These are phyloP conservation scores for Kradibia gibbosae DNA, from an alignment of 1,140 invertebrate genomes.

Conservation along the genomic window DNA sequence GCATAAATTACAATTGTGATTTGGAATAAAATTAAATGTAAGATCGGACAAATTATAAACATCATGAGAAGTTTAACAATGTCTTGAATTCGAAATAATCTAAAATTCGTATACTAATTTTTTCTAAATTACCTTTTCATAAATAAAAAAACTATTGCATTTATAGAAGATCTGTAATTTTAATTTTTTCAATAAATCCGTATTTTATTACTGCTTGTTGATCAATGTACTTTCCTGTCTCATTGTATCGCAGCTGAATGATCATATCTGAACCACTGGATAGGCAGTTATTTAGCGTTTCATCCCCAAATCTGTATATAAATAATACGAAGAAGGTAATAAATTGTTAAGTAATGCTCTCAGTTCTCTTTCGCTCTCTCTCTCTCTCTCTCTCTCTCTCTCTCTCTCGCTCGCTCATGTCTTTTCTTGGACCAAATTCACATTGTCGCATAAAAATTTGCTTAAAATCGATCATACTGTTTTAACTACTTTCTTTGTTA, in stretches of 20 bases:
- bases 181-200: conserved; percentile 2
- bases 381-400: neutral
- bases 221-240: conserved; percentile 6
- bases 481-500: neutral
- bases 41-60: too few species aligned
- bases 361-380: neutral
- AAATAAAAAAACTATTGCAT: neutral
- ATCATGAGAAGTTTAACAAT: too few species aligned
- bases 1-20: too few species aligned
- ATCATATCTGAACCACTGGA: conserved; percentile 19
- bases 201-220: conserved; percentile 26
- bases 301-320: conserved; percentile 4
- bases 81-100: too few species aligned
- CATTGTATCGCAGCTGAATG: neutral
- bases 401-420: too few species aligned
- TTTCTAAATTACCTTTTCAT: neutral
- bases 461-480: neutral
- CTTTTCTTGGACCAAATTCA: too few species aligned
- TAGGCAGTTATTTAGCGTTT: conserved; percentile 6
- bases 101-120: neutral
- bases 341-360: too few species aligned
- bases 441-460: neutral
- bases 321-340: neutral
- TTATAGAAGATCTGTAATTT: conserved; percentile 1
- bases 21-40: too few species aligned